Evolutionary conservation across 2,888 invertebrate species (phyloP).

Genomic region (Synergus gifuensis): DNA sequence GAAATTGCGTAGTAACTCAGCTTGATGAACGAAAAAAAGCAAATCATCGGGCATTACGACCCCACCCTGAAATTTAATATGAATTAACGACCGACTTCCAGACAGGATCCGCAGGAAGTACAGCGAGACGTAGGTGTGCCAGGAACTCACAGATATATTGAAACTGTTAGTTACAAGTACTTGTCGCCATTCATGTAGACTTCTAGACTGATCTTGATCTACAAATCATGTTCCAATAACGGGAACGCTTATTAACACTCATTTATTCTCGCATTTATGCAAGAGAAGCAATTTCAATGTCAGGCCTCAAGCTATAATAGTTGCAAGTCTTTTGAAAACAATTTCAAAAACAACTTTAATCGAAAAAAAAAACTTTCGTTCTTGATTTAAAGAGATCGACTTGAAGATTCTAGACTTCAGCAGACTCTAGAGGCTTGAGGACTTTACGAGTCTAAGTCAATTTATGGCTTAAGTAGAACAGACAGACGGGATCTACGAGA

Average conservation of each 20-base stretch:
- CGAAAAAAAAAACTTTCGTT: background rate
- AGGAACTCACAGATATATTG: background rate
- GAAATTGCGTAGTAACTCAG: background rate
- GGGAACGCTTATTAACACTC: background rate
- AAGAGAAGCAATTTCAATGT: background rate
- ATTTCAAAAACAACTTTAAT: background rate
- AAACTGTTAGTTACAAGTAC: background rate
- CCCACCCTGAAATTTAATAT: slow-evolving; percentile 57
- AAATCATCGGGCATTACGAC: slow-evolving; percentile 35
- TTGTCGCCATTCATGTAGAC: background rate
- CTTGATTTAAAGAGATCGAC: background rate
- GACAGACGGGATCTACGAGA: background rate
- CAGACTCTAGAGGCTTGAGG: background rate
- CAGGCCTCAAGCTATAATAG: background rate
- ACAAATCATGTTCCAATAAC: background rate
- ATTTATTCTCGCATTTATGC: background rate
- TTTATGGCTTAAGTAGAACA: slow-evolving; percentile 9
- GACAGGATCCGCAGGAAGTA: slow-evolving; percentile 51
- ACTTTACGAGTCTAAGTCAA: background rate
- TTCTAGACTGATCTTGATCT: slow-evolving; percentile 1
- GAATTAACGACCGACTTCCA: slow-evolving; percentile 53
- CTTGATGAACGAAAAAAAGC: background rate
- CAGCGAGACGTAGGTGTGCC: slow-evolving; percentile 50
- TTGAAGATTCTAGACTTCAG: background rate
- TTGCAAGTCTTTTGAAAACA: background rate